Percentiles rank a stretch among this genome's conserved stretches.
Conservation (phyloP, 2,888 invertebrate genomes). For the Alloscopus bannaensis region DNA sequence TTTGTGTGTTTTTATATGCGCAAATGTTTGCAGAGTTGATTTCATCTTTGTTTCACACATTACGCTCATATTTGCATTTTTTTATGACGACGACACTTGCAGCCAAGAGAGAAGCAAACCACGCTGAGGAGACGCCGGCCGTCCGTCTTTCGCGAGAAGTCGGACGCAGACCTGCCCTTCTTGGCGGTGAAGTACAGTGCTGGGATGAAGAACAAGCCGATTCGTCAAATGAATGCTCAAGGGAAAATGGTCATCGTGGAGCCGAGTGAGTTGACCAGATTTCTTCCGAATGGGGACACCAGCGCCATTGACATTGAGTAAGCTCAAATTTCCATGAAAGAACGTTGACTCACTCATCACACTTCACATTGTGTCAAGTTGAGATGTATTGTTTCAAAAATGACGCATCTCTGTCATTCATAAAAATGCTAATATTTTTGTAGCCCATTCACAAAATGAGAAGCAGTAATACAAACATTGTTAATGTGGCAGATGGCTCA, state of each 20-base stretch:
- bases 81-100: no score
- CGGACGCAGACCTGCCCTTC: constrained; percentile 56
- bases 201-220: constrained; percentile 25
- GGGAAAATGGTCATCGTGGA: constrained; percentile 38
- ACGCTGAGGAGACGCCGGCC: constrained; percentile 26
- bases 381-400: no score
- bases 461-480: no score
- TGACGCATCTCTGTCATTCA: no score
- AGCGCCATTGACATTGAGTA: constrained; percentile 51
- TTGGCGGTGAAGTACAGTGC: constrained; percentile 43
- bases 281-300: constrained; percentile 31
- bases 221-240: constrained; percentile 42
- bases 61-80: no score
- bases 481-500: no score
- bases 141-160: constrained; percentile 57
- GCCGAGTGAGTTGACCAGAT: constrained; percentile 36
- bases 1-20: neutral
- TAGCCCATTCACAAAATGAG: no score
- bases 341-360: no score
- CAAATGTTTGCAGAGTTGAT: constrained; percentile 1
- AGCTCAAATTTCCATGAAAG: no score
- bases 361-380: no score
- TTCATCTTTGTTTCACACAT: no score
- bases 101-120: constrained; percentile 22
- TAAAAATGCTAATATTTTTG: no score